Evolutionary conservation across 92 coral and sea anemone genomes (phyloP).

Genomic region (Blastomussa wellsi): DNA sequence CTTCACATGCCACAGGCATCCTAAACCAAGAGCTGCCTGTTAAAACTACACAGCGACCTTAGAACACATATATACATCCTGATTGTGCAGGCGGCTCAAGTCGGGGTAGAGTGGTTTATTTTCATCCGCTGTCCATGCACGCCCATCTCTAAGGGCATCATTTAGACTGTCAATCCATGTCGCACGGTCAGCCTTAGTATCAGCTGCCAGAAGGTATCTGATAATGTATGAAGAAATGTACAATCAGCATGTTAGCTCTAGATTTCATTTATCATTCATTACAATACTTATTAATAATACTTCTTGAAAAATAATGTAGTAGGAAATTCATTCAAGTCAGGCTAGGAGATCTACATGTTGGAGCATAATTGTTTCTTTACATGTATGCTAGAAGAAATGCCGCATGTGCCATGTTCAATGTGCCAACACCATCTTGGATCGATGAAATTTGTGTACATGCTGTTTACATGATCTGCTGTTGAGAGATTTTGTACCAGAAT

Average conservation of each 20-base stretch:
- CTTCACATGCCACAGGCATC: neutral
- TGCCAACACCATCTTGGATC: too few relatives aligned
- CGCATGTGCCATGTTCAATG: too few relatives aligned
- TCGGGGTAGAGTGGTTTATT: slow-evolving; percentile 63
- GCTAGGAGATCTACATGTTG: too few relatives aligned
- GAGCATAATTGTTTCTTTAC: too few relatives aligned
- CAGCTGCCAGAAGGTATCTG: slow-evolving; percentile 92
- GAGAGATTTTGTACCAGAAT: too few relatives aligned
- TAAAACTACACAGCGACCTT: neutral
- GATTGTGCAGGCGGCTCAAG: slow-evolving; percentile 59
- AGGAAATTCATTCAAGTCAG: too few relatives aligned
- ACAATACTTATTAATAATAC: too few relatives aligned
- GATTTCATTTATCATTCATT: too few relatives aligned
- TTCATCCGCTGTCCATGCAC: slow-evolving; percentile 72
- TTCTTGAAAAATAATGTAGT: too few relatives aligned
- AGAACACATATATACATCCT: slow-evolving; percentile 63
- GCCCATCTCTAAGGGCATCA: slow-evolving; percentile 92
- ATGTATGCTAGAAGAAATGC: too few relatives aligned
- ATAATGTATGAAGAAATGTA: neutral
- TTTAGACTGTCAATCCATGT: slow-evolving; percentile 93
- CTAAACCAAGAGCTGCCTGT: neutral
- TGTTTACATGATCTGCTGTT: too few relatives aligned
- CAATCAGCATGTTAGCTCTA: neutral
- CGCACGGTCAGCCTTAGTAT: slow-evolving; percentile 87
- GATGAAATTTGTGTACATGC: too few relatives aligned